Evolutionary conservation across 2,888 invertebrate species (phyloP), one percentile per base, ranked within the genome.

Genomic region (Eupsilia transversa): DNA sequence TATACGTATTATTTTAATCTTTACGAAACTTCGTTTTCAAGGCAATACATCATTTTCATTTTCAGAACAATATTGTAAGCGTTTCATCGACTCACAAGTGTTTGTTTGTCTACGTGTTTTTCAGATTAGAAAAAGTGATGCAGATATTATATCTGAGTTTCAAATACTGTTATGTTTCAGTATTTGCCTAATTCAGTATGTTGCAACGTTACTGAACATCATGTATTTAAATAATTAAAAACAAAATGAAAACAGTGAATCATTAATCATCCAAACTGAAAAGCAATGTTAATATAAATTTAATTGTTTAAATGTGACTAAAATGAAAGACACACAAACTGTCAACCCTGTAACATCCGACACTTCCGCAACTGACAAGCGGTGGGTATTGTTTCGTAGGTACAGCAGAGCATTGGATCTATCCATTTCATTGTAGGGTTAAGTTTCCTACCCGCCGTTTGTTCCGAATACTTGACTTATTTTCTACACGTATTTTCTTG

Each of bases 341-440:
- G 89, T 89, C 92, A 91, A 84, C 90, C 88, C 88, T 91, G 84
- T 79, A 85, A 86, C 86, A 88, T 87, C 82, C 77, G 84, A 86
- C 86, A 88, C 82, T 89, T 89, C 85, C 89, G 86, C 85, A 86
- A 83, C 88, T 89, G 91, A 90, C 89, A 89, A 90, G 86, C 88
- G 87, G 85, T 85, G 87, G 86, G 89, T 89, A 91, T 91, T 92
- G 91, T 92, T 93, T 90, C 88, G 87, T n/a, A n/a, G n/a, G n/a
- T 88, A 83, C 87, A 89, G 87, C 89, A 85, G 88, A 89, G 85
- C 86, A 89, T 90, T 88, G 84, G 83, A 88, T 89, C 84, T 89
- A 89, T 89, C 83, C 87, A 85, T 87, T 91, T 88, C 86, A 87
- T 81, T 86, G 83, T 84, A 76, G 76, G 86, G 85, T 89, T 89